Evolutionary conservation across 2,797 vertebrate species (phyloP).

Genomic region (Acanthornis magna): DNA sequence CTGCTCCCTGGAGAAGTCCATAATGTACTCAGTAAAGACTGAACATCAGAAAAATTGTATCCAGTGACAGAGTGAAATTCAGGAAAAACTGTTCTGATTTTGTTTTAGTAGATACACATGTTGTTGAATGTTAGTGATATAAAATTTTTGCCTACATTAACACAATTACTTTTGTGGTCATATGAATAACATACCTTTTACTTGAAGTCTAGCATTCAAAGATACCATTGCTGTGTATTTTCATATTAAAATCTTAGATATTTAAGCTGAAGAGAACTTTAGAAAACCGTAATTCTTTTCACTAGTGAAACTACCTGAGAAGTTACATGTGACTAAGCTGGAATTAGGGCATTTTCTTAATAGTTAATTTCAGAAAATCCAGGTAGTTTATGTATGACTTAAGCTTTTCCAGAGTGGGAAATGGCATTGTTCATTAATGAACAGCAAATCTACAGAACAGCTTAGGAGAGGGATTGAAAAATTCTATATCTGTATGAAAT

Average conservation of each 20-base stretch:
- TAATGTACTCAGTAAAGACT: slow-evolving; percentile 66
- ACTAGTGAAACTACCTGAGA: neutral
- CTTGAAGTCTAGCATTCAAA: neutral
- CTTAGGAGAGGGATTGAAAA: slow-evolving; percentile 5
- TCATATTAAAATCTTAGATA: neutral
- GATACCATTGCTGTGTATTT: neutral
- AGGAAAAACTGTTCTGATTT: slow-evolving; percentile 49
- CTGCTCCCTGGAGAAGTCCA: slow-evolving; percentile 67
- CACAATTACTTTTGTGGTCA: neutral
- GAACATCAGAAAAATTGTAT: slow-evolving; percentile 64
- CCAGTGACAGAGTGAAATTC: slow-evolving; percentile 61
- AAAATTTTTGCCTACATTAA: neutral
- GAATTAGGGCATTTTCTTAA: neutral
- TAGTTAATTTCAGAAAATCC: neutral
- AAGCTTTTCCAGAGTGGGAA: neutral
- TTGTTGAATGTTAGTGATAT: neutral
- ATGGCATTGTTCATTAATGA: slow-evolving; percentile 21
- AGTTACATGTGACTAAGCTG: neutral
- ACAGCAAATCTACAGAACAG: slow-evolving; percentile 4
- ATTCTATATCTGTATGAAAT: slow-evolving; percentile 17
- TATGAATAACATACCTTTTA: neutral
- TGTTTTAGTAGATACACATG: neutral
- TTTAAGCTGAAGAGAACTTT: neutral
- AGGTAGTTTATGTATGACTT: neutral
- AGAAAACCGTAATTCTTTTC: neutral